These are phyloP conservation scores for Dorcus hopei DNA, from an alignment of 2,888 invertebrate species.

Conservation along the genomic window DNA sequence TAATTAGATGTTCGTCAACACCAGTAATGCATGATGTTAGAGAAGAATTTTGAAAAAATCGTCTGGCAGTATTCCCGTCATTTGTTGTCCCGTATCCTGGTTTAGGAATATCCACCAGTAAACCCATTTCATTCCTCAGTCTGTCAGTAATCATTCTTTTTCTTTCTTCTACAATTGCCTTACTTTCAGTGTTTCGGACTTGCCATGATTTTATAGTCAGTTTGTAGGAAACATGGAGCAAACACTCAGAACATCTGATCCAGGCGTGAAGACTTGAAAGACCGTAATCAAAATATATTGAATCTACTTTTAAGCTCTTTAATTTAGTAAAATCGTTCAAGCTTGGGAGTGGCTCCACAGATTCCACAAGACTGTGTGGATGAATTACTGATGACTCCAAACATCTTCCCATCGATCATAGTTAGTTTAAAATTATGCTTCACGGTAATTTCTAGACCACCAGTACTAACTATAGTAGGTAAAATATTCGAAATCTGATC, in stretches of 20 bases:
- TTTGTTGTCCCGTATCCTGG: conserved; percentile 28
- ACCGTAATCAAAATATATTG: conserved; percentile 17
- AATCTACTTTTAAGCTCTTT: neutral
- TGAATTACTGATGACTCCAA: neutral
- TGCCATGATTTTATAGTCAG: conserved; percentile 27
- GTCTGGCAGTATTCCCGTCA: conserved; percentile 30
- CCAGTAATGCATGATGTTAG: neutral
- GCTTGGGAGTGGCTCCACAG: conserved; percentile 1
- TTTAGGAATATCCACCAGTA: conserved; percentile 30
- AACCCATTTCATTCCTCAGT: conserved; percentile 20
- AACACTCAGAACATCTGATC: conserved; percentile 35
- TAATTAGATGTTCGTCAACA: neutral
- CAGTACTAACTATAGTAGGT: neutral
- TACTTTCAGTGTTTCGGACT: conserved; percentile 9
- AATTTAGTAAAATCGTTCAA: neutral
- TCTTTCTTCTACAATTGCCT: neutral
- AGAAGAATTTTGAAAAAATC: conserved; percentile 28
- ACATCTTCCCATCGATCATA: neutral
- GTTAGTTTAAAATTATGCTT: neutral
- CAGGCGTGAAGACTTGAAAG: conserved; percentile 33
- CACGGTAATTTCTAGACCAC: neutral
- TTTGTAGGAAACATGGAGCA: conserved; percentile 33
- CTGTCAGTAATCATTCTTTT: conserved; percentile 6
- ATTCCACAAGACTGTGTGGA: neutral
- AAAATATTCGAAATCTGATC: neutral